Percentiles rank a stretch among this genome's conserved stretches.
Evolutionary conservation across 2,888 invertebrate species (phyloP).

Genomic region (Hypomecis atomaria): DNA sequence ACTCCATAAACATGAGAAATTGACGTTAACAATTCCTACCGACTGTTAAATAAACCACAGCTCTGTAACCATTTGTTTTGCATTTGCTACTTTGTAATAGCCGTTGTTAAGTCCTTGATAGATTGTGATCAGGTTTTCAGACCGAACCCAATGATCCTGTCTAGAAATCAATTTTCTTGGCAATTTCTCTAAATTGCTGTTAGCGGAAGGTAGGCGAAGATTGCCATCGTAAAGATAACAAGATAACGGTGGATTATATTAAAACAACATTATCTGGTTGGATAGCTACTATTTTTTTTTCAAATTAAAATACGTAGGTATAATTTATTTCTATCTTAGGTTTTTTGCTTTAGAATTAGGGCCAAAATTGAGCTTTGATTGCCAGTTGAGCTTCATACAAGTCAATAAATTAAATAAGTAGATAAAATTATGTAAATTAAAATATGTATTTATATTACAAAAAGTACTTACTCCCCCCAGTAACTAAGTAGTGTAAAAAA

Average conservation of each 20-base stretch:
- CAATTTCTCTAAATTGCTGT: conserved; percentile 28
- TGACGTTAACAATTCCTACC: conserved; percentile 14
- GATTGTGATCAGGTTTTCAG: conserved; percentile 7
- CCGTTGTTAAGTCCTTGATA: conserved; percentile 8
- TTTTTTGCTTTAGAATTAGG: no score
- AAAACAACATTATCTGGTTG: conserved; percentile 13
- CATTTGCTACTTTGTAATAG: conserved; percentile 6
- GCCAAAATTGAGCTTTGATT: no score
- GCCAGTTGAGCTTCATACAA: no score
- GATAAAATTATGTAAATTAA: no score
- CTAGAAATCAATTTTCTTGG: conserved; percentile 33
- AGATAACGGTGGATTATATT: conserved; percentile 24
- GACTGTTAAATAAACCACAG: conserved; percentile 17
- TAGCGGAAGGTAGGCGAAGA: conserved; percentile 30
- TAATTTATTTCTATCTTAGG: no score
- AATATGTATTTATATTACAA: no score
- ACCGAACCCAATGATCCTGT: conserved; percentile 20
- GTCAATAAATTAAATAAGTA: no score
- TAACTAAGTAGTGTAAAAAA: no score
- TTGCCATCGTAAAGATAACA: conserved; percentile 25
- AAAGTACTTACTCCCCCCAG: no score
- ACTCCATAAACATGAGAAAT: conserved; percentile 23
- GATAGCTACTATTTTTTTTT: not conserved
- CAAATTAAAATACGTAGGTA: no score
- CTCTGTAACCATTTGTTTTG: conserved; percentile 14